phyloP scores from a whole-genome alignment of 2,797 vertebrate species.

The Hippocampus kuda region DNA sequence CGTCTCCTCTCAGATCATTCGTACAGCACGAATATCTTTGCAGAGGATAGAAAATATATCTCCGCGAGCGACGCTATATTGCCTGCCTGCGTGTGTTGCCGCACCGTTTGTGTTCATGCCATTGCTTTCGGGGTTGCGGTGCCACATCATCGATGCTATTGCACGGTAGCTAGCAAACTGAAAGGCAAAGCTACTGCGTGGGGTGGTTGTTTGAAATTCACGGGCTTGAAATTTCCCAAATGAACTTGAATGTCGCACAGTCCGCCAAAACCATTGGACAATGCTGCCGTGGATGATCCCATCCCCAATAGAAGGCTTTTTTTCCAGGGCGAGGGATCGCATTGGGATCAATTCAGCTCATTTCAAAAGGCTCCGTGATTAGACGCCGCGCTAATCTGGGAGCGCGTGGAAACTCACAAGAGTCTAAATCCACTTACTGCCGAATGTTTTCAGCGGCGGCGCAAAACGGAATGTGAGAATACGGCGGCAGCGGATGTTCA shows the following conservation, averaged over 20 bases:
- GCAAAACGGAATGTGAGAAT: not conserved
- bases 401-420: slow-evolving; percentile 35
- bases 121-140: too few relatives aligned
- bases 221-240: too few relatives aligned
- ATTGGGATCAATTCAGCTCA: slow-evolving; percentile 47
- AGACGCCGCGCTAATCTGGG: slow-evolving; percentile 51
- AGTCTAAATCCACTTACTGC: slow-evolving; percentile 42
- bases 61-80: too few relatives aligned
- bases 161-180: too few relatives aligned
- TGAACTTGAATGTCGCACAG: not conserved
- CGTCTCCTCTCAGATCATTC: too few relatives aligned
- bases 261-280: not conserved
- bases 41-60: too few relatives aligned
- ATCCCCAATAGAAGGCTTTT: slow-evolving; percentile 11
- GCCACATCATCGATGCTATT: too few relatives aligned
- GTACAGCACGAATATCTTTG: too few relatives aligned
- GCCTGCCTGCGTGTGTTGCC: too few relatives aligned
- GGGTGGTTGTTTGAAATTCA: too few relatives aligned
- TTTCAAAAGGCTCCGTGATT: slow-evolving; percentile 55
- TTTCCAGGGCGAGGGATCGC: slow-evolving; percentile 7
- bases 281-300: not conserved
- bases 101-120: too few relatives aligned
- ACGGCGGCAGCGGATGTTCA: not conserved
- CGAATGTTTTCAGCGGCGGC: slow-evolving; percentile 10
- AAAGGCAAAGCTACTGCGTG: too few relatives aligned